phyloP scores from a whole-genome alignment of 2,797 vertebrate species.

The Rhabdophis nuchalis region DNA sequence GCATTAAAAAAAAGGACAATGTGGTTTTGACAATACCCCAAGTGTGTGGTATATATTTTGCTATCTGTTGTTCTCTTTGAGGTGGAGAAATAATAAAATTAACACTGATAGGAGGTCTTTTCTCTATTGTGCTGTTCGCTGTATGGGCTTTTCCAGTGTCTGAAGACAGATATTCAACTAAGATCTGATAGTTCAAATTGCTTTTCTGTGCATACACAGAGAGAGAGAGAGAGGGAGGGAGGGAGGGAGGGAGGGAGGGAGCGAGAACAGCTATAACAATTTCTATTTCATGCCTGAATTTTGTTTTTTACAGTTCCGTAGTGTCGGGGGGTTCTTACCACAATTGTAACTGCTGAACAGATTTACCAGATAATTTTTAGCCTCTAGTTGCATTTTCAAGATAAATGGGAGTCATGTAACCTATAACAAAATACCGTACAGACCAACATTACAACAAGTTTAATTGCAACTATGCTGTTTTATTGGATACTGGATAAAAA shows the following conservation, averaged over 20 bases:
- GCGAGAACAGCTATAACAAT: not conserved
- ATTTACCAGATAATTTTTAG: not conserved
- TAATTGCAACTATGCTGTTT: constrained; percentile 46
- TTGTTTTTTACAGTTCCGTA: constrained; percentile 38
- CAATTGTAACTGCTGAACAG: constrained; percentile 38
- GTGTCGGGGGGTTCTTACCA: not conserved
- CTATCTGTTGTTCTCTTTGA: not conserved
- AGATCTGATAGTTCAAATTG: not conserved
- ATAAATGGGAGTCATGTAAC: not conserved
- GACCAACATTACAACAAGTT: constrained; percentile 29
- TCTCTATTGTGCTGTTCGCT: not conserved
- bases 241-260: not conserved
- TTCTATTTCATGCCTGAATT: not conserved
- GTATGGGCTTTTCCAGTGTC: not conserved
- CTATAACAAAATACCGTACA: constrained; percentile 39
- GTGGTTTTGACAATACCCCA: not conserved
- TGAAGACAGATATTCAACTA: not conserved
- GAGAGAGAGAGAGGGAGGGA: no score
- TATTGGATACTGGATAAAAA: constrained; percentile 30
- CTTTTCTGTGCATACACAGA: not conserved
- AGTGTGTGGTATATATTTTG: not conserved
- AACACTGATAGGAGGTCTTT: not conserved
- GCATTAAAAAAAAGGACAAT: not conserved
- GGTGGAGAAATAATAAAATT: not conserved
- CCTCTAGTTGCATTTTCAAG: constrained; percentile 24